phyloP scores from a whole-genome alignment of 2,113 vertebrate genomes.

The Lepus americanus region DNA sequence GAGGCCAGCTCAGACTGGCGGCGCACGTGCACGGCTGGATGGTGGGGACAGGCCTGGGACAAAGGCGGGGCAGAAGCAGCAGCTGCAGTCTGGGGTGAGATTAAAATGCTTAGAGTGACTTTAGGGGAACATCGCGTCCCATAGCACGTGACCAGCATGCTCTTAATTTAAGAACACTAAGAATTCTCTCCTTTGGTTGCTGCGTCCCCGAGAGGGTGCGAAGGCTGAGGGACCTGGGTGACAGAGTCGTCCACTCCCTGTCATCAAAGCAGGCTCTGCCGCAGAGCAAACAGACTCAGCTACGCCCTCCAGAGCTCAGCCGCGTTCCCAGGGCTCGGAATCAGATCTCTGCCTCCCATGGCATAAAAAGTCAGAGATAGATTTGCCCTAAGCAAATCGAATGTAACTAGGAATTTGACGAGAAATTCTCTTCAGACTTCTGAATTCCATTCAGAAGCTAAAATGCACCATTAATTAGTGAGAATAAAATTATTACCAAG shows the following conservation, averaged over 20 bases:
- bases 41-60: accelerated
- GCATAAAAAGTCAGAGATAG: conserved; percentile 78
- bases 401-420: conserved; percentile 67
- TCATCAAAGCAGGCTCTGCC: background rate
- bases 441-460: conserved; percentile 63
- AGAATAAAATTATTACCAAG: conserved; percentile 60
- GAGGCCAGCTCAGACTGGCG: background rate
- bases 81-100: background rate
- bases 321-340: background rate
- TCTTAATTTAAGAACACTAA: conserved; percentile 80
- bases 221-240: background rate
- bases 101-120: conserved; percentile 34
- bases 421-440: conserved; percentile 75
- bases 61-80: background rate
- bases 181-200: conserved; percentile 75
- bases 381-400: conserved; percentile 65
- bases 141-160: too few species aligned
- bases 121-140: background rate
- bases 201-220: conserved; percentile 59
- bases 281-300: background rate
- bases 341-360: background rate
- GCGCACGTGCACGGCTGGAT: background rate
- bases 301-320: background rate
- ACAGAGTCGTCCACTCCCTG: too few species aligned
- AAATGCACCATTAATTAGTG: conserved; percentile 42